Base-by-base conservation (phyloP, 35 echinoderm and acorn worm genomes). In the Amphiura filiformis region DNA sequence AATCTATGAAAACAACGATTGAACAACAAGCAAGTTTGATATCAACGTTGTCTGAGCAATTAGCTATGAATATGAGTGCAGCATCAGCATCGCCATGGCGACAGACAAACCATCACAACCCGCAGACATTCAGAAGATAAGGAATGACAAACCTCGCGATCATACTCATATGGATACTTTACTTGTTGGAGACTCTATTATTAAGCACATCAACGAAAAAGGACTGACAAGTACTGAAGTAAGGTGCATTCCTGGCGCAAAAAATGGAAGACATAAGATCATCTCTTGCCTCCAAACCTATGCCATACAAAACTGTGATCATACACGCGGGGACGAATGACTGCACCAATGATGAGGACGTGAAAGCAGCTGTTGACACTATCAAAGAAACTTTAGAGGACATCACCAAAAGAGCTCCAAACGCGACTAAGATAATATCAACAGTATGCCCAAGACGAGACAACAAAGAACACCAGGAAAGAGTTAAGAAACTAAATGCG, bases 111-210 rank as follows among this genome's bases (percentile, higher is more conserved):
- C 36, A 38, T 34, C 31, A 26, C 38, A 36, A 80, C 13, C 32
- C 15, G 7, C 4, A 81, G 1, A 13, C 28, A 20, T 40, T 13
- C 12, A 41, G 12, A n/a, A 32, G 42, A 40, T 11, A 7, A 20
- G 31, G 42, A 26, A 81, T 38, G 42, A 9, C 39, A 38, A 39
- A 38, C n/a, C n/a, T n/a, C n/a, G n/a, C n/a, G n/a, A n/a, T n/a
- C n/a, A n/a, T n/a, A n/a, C n/a, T n/a, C n/a, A n/a, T n/a, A n/a
- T n/a, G n/a, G n/a, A n/a, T n/a, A n/a, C n/a, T n/a, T n/a, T n/a
- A n/a, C n/a, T n/a, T 0, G 39, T 81, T 40, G 80, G 80, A 9
- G 80, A 81, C 33, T 81, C 80, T 26, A 81, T 81, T n/a, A 39
- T 81, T 12, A 81, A 81, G 42, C 35, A 81, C 31, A 81, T 81